Evolutionary conservation across 1,140 invertebrate species (phyloP).

Genomic region (Potamilus streckersoni): DNA sequence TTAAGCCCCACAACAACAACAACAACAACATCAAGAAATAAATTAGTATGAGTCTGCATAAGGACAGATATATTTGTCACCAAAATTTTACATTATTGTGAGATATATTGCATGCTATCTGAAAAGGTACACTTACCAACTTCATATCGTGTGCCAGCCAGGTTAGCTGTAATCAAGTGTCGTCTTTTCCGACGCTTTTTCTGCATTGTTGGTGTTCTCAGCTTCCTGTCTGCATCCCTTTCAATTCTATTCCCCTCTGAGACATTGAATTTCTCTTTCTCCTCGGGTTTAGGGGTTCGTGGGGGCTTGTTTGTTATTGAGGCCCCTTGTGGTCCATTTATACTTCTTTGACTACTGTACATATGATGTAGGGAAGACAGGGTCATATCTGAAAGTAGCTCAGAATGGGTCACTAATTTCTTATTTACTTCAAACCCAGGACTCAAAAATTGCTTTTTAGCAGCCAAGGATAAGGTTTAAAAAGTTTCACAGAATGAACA

Average conservation of each 20-base stretch:
- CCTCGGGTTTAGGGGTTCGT: slow-evolving; percentile 6
- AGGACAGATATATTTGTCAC: neutral
- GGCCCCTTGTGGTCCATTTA: slow-evolving; percentile 22
- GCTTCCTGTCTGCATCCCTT: slow-evolving; percentile 19
- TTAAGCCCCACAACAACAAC: no score
- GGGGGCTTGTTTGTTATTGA: slow-evolving; percentile 20
- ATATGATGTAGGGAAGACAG: slow-evolving; percentile 43
- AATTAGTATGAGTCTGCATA: neutral
- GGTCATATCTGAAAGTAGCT: slow-evolving; percentile 46
- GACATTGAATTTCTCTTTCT: slow-evolving; percentile 5
- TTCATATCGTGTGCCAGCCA: slow-evolving; percentile 67
- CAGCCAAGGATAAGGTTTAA: no score
- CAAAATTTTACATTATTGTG: neutral
- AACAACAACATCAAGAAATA: neutral
- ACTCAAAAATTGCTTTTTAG: no score
- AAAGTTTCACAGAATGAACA: no score
- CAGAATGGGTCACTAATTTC: no score
- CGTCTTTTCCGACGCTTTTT: slow-evolving; percentile 58
- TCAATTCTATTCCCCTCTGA: slow-evolving; percentile 9
- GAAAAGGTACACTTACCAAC: slow-evolving; percentile 55
- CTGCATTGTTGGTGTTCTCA: slow-evolving; percentile 26
- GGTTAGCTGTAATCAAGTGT: slow-evolving; percentile 59
- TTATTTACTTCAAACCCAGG: no score
- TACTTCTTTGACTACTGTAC: slow-evolving; percentile 26
- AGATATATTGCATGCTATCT: neutral